Base-by-base conservation (phyloP, 1,140 invertebrate species). In the Anastatus disparis region DNA sequence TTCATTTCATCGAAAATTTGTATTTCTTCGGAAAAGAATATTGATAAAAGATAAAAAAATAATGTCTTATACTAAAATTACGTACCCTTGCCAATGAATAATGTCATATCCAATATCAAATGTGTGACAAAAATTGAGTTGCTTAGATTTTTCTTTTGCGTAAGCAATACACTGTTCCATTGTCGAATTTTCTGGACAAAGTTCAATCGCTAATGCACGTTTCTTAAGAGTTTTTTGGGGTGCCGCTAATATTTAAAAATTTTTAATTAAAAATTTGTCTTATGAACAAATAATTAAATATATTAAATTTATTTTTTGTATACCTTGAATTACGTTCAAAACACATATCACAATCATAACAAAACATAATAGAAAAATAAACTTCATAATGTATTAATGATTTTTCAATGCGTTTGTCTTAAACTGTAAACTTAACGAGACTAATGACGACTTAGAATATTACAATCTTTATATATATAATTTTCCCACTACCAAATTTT, bases 371-470 rank as follows among this genome's bases (percentile, higher is more conserved):
- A 2, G 35, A 46, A 26, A 46, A 17, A 22, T 20, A 26, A 61
- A 44, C n/a, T 46, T 61, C 58, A 61, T 61, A 17, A 44, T 46
- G 38, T n/a, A n/a, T n/a, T n/a, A n/a, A n/a, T n/a, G n/a, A n/a
- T n/a, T n/a, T n/a, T n/a, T n/a, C n/a, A n/a, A n/a, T n/a, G n/a
- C n/a, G n/a, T n/a, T n/a, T n/a, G n/a, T n/a, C n/a, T n/a, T n/a
- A n/a, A n/a, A n/a, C n/a, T n/a, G n/a, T n/a, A n/a, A n/a, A n/a
- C n/a, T n/a, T n/a, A n/a, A n/a, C n/a, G n/a, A n/a, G n/a, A n/a
- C n/a, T n/a, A n/a, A n/a, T n/a, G n/a, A n/a, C n/a, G n/a, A n/a
- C n/a, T n/a, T n/a, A n/a, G n/a, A n/a, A n/a, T n/a, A n/a, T n/a
- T n/a, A n/a, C n/a, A n/a, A n/a, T n/a, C n/a, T n/a, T n/a, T n/a